These are phyloP conservation scores for Theretra japonica DNA, from an alignment of 2,888 invertebrate species.

Conservation along the genomic window DNA sequence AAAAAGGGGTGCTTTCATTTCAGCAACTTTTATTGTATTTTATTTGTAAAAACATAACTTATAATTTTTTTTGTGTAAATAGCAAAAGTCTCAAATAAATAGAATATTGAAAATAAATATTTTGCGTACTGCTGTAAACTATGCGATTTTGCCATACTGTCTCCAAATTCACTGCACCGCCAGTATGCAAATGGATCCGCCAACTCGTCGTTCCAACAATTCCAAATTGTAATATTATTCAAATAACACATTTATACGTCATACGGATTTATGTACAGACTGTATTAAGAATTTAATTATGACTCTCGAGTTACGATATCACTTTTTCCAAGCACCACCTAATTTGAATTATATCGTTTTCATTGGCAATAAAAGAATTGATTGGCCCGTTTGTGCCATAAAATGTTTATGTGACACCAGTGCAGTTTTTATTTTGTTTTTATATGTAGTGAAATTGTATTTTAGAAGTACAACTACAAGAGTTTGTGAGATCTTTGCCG, in stretches of 20 bases:
- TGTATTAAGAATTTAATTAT: conserved; percentile 59
- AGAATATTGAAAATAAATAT: too few relatives aligned
- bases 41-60: too few relatives aligned
- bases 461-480: background rate
- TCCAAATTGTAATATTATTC: conserved; percentile 70
- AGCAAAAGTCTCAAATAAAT: too few relatives aligned
- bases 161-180: conserved; percentile 22
- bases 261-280: conserved; percentile 58
- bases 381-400: conserved; percentile 11
- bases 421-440: background rate
- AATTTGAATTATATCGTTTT: conserved; percentile 29
- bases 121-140: background rate
- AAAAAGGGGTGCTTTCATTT: too few relatives aligned
- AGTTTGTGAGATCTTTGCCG: background rate
- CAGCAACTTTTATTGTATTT: too few relatives aligned
- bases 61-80: too few relatives aligned
- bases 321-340: conserved; percentile 29
- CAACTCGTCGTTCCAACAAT: conserved; percentile 55
- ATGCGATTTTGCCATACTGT: conserved; percentile 15
- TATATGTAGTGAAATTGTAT: background rate
- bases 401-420: conserved; percentile 10
- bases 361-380: conserved; percentile 26
- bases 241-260: conserved; percentile 65
- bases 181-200: conserved; percentile 60
- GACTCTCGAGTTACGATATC: conserved; percentile 34